A percentile compares a stretch with the other conserved stretches of the same genome.
These are phyloP conservation scores for Allobates femoralis DNA, from an alignment of 2,797 vertebrate genomes.

Conservation along the genomic window DNA sequence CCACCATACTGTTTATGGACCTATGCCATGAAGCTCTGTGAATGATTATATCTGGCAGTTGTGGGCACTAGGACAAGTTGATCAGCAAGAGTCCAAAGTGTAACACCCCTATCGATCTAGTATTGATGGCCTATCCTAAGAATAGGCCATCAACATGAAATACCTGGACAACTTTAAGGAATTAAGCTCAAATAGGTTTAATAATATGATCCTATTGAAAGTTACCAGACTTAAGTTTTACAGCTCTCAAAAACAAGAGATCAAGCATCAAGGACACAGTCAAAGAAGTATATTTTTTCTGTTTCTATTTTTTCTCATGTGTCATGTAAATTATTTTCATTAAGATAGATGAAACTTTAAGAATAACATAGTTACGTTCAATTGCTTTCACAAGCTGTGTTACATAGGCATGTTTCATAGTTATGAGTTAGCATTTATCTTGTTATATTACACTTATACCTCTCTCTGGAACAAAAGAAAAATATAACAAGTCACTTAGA, in stretches of 20 bases:
- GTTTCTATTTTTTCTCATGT: background rate
- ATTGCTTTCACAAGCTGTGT: constrained; percentile 60
- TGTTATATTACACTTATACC: constrained; percentile 69
- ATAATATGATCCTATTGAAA: background rate
- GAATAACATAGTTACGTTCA: constrained; percentile 22
- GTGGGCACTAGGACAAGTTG: too few relatives aligned
- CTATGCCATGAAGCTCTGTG: too few relatives aligned
- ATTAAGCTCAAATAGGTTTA: background rate
- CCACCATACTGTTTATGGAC: too few relatives aligned
- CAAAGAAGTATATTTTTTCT: background rate
- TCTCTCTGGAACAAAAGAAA: constrained; percentile 67
- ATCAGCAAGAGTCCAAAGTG: too few relatives aligned
- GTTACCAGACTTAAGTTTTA: background rate
- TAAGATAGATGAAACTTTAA: constrained; percentile 16
- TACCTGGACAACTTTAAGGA: too few relatives aligned
- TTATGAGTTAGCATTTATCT: constrained; percentile 71
- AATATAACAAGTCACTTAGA: constrained; percentile 71
- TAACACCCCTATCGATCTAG: too few relatives aligned
- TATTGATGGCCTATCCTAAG: too few relatives aligned
- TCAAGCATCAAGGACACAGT: background rate
- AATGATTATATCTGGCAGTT: too few relatives aligned
- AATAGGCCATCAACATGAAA: too few relatives aligned
- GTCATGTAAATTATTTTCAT: constrained; percentile 18
- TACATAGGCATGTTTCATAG: constrained; percentile 24
- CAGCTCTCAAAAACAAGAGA: background rate